Base-by-base conservation (phyloP, 1,140 invertebrate genomes). In the Intoshia linei region DNA sequence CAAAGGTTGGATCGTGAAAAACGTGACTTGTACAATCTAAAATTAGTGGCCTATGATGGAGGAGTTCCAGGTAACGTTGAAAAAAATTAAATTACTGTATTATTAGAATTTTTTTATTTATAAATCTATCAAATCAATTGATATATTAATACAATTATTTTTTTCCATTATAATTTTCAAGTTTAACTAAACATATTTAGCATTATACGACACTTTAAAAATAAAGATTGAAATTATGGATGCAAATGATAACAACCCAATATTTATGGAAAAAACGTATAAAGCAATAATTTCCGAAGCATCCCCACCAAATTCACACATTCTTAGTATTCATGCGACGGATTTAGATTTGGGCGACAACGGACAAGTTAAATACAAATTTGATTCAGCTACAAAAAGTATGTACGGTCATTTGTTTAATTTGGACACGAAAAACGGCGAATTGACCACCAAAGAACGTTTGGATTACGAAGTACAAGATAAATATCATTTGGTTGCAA, bases 141-240 rank as follows among this genome's bases (percentile, higher is more conserved):
- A n/a, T n/a, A n/a, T n/a, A 38, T n/a, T n/a, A n/a, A 35, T 43
- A 20, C 63, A 81, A 75, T 71, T 74, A 25, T 74, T 79, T 48
- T 75, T 81, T 54, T 83, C 81, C 59, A 78, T 81, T 42, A 62
- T 81, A 40, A 73, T n/a, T n/a, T n/a, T n/a, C n/a, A n/a, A n/a
- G n/a, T n/a, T n/a, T n/a, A n/a, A n/a, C n/a, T n/a, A n/a, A n/a
- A n/a, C n/a, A n/a, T n/a, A n/a, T n/a, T n/a, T n/a, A n/a, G n/a
- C n/a, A n/a, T n/a, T n/a, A 29, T 30, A 31, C n/a, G 37, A 24
- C 10, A 21, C 30, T 3, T 20, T 39, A 13, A 19, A 15, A 2
- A 27, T 42, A 15, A 25, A 36, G 17, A 38, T 42, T 21, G 18
- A 15, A 11, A 34, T 42, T 13, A 13, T 35, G 14, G 51, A 55